Evolutionary conservation across 2,113 vertebrate genomes (phyloP), one percentile per base, ranked within the genome.

Genomic region (Oreotrochilus melanogaster): DNA sequence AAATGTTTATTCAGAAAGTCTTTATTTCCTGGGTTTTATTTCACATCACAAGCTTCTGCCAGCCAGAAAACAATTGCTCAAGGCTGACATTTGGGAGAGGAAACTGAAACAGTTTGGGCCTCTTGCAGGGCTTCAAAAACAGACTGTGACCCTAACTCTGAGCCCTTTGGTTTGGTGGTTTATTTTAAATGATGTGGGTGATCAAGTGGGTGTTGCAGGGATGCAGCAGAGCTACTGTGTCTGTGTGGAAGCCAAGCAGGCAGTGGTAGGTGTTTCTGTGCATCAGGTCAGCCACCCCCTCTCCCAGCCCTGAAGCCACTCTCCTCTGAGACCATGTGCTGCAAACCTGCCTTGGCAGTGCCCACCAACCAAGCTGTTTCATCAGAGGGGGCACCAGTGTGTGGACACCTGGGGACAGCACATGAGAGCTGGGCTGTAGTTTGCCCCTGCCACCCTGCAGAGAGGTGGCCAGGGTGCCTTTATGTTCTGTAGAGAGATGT

Each of bases 1-100:
- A 95, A 94, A 94, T 97, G 92, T 96, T 95, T 94, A 95, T 94
- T 97, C 89, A 95, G 89, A 96, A 97, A 92, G 79, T 80, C 92
- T 16, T 16, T 95, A 45, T 90, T 96, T 96, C 87, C 92, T 96
- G 87, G 83, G 84, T 96, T 96, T 92, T 95, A 70, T 92, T 95
- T 93, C 81, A 80, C 0, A 1, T 91, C 86, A 85, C n/a, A 18
- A 89, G 87, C 82, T 95, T 96, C 89, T 3, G 17, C 33, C 4
- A 25, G 87, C 82, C 84, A 71, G 82, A 47, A 60, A 24, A 83
- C 89, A 96, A 48, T 3, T 1, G 75, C 82, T 92, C 82, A 69
- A 88, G 90, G 57, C 60, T 78, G 76, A 78, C 31, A 23, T 54
- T 78, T 51, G 65, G 54, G 86, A 95, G 86, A 73, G 87, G 89